Base-by-base conservation (phyloP, 2,113 vertebrate genomes). In the Columba livia region DNA sequence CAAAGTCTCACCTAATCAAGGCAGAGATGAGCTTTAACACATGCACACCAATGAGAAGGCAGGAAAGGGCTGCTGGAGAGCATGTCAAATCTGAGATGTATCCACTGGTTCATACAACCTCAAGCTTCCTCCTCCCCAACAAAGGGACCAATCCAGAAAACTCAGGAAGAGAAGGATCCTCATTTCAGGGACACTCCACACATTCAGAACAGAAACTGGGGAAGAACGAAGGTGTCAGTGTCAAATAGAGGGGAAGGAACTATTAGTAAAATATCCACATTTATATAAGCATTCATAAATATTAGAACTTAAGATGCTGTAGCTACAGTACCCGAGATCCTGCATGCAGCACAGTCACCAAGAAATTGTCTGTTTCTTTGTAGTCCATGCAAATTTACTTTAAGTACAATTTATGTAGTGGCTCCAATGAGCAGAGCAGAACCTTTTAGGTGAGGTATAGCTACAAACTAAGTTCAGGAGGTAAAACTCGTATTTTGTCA, bases 321-420 rank as follows among this genome's bases (percentile, higher is more conserved):
- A 85, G 28, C 38, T 77, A 20, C 65, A 23, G 36, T 74, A 81
- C 15, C 26, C 40, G 65, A 80, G 28, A 64, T 50, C 31, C 57
- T 89, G 32, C n/a, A 15, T 53, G 44, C 40, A 84, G 53, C 23
- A 78, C 10, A 47, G 44, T 8, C 50, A n/a, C 3, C 1, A n/a
- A 86, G 44, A 67, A 92, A 84, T 51, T 5, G 7, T 18, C 42
- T 44, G 26, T 73, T 90, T 64, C 54, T 23, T 83, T 67, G 14
- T 44, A 88, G 40, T 40, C 31, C 16, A 4, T 28, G 20, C 40
- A 87, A 84, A 60, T 26, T 28, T 18, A 60, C 29, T 31, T 16
- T 48, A 34, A 79, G 29, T 17, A 66, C 1, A 12, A 90, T 64
- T 64, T 36, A 29, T 0, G 0, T 4, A 51, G 29, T 13, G 28